A percentile compares a stretch with the other conserved stretches of the same genome.
These are phyloP conservation scores for Zaprionus bogoriensis DNA, from an alignment of 2,888 invertebrate genomes.

Conservation along the genomic window DNA sequence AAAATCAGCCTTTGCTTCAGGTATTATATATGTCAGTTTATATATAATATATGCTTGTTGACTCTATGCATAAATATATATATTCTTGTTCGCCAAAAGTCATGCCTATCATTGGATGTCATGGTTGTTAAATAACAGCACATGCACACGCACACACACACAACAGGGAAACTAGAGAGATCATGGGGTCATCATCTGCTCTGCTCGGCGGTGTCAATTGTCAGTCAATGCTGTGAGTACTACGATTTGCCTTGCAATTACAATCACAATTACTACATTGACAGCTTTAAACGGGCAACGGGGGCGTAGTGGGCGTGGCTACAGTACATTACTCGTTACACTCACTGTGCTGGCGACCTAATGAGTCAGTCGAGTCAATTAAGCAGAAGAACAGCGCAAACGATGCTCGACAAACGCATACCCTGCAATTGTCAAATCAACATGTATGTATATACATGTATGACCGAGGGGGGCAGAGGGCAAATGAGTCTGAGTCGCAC, in stretches of 20 bases:
- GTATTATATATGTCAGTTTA: too few relatives aligned
- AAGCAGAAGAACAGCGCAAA: background rate
- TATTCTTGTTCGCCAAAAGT: too few relatives aligned
- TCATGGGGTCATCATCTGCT: background rate
- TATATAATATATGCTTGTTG: too few relatives aligned
- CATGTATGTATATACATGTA: background rate
- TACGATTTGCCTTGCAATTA: conserved; percentile 54
- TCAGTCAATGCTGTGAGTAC: conserved; percentile 47
- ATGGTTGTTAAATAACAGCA: too few relatives aligned
- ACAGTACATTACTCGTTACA: background rate
- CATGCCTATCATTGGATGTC: too few relatives aligned
- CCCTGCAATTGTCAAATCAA: background rate
- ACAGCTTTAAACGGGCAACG: conserved; percentile 13
- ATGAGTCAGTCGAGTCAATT: background rate
- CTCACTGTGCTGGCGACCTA: background rate
- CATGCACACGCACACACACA: too few relatives aligned
- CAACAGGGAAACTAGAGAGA: too few relatives aligned
- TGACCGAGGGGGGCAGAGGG: too few relatives aligned
- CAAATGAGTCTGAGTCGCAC: background rate
- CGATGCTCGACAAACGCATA: background rate
- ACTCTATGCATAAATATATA: too few relatives aligned
- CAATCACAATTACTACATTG: conserved; percentile 45
- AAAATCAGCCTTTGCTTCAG: too few relatives aligned
- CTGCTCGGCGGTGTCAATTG: conserved; percentile 52
- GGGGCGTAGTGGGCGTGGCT: background rate